Evolutionary conservation across 2,113 vertebrate genomes (phyloP), one percentile per base, ranked within the genome.

Genomic region (Zosterops japonicus): DNA sequence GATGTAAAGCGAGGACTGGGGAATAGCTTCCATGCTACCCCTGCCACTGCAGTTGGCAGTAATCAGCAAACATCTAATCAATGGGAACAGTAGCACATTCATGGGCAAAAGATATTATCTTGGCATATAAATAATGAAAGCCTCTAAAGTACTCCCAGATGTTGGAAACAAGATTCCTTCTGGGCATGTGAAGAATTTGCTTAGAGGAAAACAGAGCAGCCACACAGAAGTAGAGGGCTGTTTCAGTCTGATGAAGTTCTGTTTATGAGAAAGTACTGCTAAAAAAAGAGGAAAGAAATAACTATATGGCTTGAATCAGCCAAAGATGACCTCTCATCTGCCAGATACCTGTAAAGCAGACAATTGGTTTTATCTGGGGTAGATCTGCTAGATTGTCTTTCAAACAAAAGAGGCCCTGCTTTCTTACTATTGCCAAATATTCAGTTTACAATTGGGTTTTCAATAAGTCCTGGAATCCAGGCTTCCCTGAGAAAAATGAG

Each of bases 41-140:
- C 89, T 67, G 4, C 64, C 63, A 27, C 78, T 94, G 84, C 67
- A 95, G 93, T 95, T 96, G 96, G 93, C 96, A 95, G 81, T 84
- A 82, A 97, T 94, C 91, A 90, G 92, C 81, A 96, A 96, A 71
- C 75, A 92, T 96, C 93, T 95, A 86, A 96, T 95, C 94, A 93
- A 94, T 96, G 93, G 90, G 92, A 97, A 97, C 97, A 97, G 96
- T 94, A 96, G 95, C 90, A 96, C 93, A 97, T 97, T 97, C 94
- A 97, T 93, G 94, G 76, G 85, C 56, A 72, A 91, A 94, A 95
- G 93, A 96, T 96, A 95, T 90, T 96, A 97, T 96, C 96, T 96
- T 96, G 96, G 96, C 97, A 89, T 94, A 96, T 94, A 93, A 92
- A 97, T 96, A 96, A 95, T 92, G 94, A 94, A 93, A 89, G 84